phyloP scores from a whole-genome alignment of 1,140 invertebrate genomes.

The Aleiodes sp. region DNA sequence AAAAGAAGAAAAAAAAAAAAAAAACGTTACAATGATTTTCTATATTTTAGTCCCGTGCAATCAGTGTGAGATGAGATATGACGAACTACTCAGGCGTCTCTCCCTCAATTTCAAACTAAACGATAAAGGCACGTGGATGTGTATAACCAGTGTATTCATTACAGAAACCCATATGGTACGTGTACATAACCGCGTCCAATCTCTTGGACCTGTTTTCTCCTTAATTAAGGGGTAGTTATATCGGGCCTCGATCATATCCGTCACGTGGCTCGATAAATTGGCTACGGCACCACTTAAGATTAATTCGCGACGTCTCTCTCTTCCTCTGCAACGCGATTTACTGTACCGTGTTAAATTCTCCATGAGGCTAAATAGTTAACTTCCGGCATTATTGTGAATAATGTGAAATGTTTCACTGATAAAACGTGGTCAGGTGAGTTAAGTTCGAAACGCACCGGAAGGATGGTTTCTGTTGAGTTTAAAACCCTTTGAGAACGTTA shows the following conservation, averaged over 20 bases:
- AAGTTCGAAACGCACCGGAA: slow-evolving; percentile 19
- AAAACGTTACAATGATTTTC: too few relatives aligned
- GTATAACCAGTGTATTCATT: slow-evolving; percentile 28
- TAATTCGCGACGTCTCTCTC: slow-evolving; percentile 3
- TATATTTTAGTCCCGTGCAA: too few relatives aligned
- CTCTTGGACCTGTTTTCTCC: slow-evolving; percentile 4
- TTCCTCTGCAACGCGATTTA: slow-evolving; percentile 1
- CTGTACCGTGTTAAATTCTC: slow-evolving; percentile 20
- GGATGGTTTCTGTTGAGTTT: slow-evolving; percentile 2
- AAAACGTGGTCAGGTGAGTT: slow-evolving; percentile 7
- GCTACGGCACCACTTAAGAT: slow-evolving; percentile 28
- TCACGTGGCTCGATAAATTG: slow-evolving; percentile 34
- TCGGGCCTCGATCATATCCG: slow-evolving; percentile 31
- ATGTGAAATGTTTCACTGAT: slow-evolving; percentile 19
- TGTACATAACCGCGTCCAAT: slow-evolving; percentile 18
- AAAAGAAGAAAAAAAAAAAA: too few relatives aligned
- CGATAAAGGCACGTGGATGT: slow-evolving; percentile 20
- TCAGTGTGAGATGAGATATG: too few relatives aligned
- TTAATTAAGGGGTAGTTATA: slow-evolving; percentile 34
- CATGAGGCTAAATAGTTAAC: slow-evolving; percentile 17
- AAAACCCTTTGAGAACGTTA: background rate
- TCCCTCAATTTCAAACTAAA: background rate
- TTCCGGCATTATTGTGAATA: slow-evolving; percentile 27
- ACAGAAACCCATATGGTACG: slow-evolving; percentile 29
- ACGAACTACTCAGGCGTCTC: too few relatives aligned